A percentile compares a stretch with the other conserved stretches of the same genome.
Evolutionary conservation across 2,888 invertebrate species (phyloP).

Genomic region (Epinotia nisella): DNA sequence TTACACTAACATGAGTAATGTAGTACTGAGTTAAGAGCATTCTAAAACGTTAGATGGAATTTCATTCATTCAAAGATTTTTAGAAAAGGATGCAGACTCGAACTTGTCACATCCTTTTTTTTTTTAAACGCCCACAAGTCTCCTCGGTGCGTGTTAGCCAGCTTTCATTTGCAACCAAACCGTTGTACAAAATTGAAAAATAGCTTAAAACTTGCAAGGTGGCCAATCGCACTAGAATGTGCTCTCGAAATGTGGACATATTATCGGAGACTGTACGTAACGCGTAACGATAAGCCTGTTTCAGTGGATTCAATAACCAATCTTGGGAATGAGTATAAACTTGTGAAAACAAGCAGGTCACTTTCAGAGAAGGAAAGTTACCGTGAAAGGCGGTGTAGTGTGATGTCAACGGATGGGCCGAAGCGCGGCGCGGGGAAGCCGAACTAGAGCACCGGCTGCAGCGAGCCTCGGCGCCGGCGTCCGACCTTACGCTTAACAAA

Average conservation of each 20-base stretch:
- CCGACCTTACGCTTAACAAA: constrained; percentile 28
- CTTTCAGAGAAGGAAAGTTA: not conserved
- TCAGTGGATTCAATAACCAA: constrained; percentile 62
- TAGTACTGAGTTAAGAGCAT: constrained; percentile 24
- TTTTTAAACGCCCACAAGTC: not conserved
- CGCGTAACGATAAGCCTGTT: constrained; percentile 66
- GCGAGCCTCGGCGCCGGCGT: not conserved
- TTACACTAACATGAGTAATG: constrained; percentile 37
- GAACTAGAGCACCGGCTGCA: too few relatives aligned
- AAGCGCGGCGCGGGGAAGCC: not conserved
- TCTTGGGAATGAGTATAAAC: constrained; percentile 47
- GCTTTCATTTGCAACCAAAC: not conserved
- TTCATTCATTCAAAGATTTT: constrained; percentile 46
- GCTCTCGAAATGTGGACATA: constrained; percentile 30
- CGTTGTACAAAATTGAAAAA: not conserved
- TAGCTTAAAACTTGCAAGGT: not conserved
- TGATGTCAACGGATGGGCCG: not conserved
- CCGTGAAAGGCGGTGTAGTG: not conserved
- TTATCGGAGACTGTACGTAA: constrained; percentile 53
- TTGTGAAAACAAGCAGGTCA: constrained; percentile 38
- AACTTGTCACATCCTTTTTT: not conserved
- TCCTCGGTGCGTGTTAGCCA: not conserved
- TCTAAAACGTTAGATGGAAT: constrained; percentile 52
- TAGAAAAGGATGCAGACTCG: not conserved
- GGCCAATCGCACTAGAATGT: constrained; percentile 1